These are phyloP conservation scores for Camelus dromedarius DNA, from an alignment of 2,113 vertebrate genomes.

Conservation along the genomic window DNA sequence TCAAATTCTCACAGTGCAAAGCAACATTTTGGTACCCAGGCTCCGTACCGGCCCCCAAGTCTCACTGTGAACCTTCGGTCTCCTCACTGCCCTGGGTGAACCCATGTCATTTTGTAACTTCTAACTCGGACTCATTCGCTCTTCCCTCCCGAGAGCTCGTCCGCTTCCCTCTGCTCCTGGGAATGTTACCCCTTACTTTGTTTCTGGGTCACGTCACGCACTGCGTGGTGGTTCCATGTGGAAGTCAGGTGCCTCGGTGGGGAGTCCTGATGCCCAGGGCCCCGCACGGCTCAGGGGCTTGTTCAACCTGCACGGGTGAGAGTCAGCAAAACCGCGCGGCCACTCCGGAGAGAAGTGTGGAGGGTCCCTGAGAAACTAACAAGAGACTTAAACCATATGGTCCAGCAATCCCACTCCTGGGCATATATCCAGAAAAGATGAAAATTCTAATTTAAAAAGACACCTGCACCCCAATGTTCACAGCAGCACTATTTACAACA, in stretches of 20 bases:
- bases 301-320: background rate
- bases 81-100: background rate
- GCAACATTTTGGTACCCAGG: background rate
- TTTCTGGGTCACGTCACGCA: background rate
- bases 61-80: background rate
- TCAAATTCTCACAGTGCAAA: background rate
- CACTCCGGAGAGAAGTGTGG: background rate
- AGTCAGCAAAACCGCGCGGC: background rate
- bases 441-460: background rate
- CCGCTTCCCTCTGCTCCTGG: background rate
- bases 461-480: background rate
- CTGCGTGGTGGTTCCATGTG: accelerated
- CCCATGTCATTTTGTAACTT: background rate
- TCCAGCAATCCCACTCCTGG: background rate
- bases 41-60: background rate
- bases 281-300: background rate
- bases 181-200: background rate
- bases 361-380: background rate
- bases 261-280: too few species aligned
- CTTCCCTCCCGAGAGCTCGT: background rate
- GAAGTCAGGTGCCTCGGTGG: background rate
- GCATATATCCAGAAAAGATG: background rate
- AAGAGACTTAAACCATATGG: background rate
- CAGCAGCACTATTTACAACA: background rate
- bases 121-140: background rate